Conservation (phyloP, 2,113 vertebrate genomes). For the Hiodon alosoides region DNA sequence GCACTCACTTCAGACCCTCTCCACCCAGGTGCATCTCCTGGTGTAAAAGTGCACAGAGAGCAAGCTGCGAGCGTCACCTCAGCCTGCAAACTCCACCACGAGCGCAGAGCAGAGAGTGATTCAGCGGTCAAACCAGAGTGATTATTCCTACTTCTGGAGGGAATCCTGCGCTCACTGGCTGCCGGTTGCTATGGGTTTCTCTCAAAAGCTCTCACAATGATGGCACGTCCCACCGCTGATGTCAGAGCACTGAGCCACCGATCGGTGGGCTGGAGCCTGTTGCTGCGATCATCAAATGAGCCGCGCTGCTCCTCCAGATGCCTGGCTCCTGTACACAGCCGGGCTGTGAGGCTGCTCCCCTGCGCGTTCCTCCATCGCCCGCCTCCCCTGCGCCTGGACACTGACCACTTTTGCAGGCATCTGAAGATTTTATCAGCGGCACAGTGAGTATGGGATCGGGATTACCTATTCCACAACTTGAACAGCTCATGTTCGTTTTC, state of each 20-base stretch:
- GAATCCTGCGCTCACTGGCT: constrained; percentile 35
- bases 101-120: constrained; percentile 38
- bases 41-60: neutral
- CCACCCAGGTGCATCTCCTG: neutral
- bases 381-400: constrained; percentile 8
- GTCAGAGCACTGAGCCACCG: constrained; percentile 54
- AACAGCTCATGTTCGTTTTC: neutral
- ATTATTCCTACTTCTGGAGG: constrained; percentile 48
- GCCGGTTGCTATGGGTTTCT: constrained; percentile 71
- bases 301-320: constrained; percentile 41
- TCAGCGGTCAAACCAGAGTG: constrained; percentile 34
- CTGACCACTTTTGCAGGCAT: constrained; percentile 11
- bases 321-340: constrained; percentile 34
- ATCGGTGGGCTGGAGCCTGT: constrained; percentile 56
- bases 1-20: neutral
- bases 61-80: constrained; percentile 22
- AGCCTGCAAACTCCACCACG: constrained; percentile 25
- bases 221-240: constrained; percentile 68
- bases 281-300: constrained; percentile 58
- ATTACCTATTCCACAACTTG: neutral
- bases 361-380: neutral
- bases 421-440: constrained; percentile 12
- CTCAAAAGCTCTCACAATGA: constrained; percentile 60
- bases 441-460: constrained; percentile 44
- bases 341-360: constrained; percentile 32